phyloP scores from a whole-genome alignment of 2,888 invertebrate species.

The Augochlorella aurata region DNA sequence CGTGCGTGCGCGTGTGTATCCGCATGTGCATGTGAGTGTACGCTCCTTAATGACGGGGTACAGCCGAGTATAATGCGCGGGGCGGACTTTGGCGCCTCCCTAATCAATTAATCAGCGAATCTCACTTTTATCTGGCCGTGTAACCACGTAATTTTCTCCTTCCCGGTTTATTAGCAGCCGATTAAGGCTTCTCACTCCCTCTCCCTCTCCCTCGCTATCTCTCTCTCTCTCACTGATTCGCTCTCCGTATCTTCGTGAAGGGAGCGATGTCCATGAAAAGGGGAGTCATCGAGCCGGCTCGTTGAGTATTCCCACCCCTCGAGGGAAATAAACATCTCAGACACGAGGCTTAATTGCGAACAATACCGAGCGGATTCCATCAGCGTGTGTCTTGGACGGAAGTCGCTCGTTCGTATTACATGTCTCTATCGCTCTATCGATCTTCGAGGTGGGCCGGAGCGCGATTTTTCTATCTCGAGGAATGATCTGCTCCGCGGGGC shows the following conservation, averaged over 20 bases:
- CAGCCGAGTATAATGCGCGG: slow-evolving; percentile 72
- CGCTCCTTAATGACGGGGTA: slow-evolving; percentile 76
- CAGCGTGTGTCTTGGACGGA: slow-evolving; percentile 33
- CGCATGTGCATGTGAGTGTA: slow-evolving; percentile 45
- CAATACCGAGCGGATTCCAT: slow-evolving; percentile 26
- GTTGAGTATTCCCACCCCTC: slow-evolving; percentile 32
- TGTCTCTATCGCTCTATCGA: slow-evolving; percentile 31
- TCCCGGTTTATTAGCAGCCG: slow-evolving; percentile 72
- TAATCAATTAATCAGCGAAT: slow-evolving; percentile 81
- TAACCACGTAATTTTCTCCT: slow-evolving; percentile 69
- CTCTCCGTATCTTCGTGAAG: background rate
- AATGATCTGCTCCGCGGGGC: slow-evolving; percentile 8
- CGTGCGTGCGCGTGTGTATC: background rate
- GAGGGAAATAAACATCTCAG: slow-evolving; percentile 42
- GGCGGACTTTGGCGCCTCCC: slow-evolving; percentile 78
- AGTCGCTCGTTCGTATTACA: slow-evolving; percentile 50
- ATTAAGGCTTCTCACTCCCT: slow-evolving; percentile 58
- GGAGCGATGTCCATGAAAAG: background rate
- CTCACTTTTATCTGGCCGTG: slow-evolving; percentile 73
- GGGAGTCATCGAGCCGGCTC: slow-evolving; percentile 19
- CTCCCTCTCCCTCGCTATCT: background rate
- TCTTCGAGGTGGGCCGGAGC: background rate
- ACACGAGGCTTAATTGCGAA: slow-evolving; percentile 61
- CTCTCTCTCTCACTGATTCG: background rate
- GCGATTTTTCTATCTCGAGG: background rate